A percentile compares a stretch with the other conserved stretches of the same genome.
Evolutionary conservation across 64 coral and sea anemone genomes (phyloP).

Genomic region (Orbicella faveolata): DNA sequence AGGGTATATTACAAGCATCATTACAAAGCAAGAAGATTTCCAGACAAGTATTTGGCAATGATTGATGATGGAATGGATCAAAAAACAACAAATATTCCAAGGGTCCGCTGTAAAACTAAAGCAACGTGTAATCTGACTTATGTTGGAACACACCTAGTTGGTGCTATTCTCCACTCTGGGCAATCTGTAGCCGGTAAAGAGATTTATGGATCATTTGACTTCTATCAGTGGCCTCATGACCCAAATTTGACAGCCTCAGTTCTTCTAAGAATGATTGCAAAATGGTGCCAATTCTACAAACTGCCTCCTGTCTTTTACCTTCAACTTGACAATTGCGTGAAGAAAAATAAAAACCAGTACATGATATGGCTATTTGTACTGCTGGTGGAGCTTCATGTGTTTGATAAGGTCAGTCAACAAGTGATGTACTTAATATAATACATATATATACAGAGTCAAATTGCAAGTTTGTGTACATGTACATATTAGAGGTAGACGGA

Average conservation of each 20-base stretch:
- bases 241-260: slow-evolving; percentile 16
- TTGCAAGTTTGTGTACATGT: no score
- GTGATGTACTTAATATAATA: no score
- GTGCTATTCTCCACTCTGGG: background rate
- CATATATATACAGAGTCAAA: no score
- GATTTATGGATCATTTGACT: slow-evolving; percentile 28
- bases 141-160: slow-evolving; percentile 11
- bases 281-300: background rate
- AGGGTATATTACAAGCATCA: slow-evolving; percentile 34
- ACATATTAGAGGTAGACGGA: no score
- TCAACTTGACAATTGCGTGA: slow-evolving; percentile 44
- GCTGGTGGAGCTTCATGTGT: slow-evolving; percentile 19
- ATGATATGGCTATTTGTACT: slow-evolving; percentile 20
- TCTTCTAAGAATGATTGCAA: background rate
- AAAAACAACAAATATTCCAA: slow-evolving; percentile 9
- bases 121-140: background rate
- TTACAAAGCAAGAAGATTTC: slow-evolving; percentile 39
- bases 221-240: slow-evolving; percentile 21
- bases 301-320: slow-evolving; percentile 46
- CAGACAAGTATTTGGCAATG: background rate
- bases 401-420: no score
- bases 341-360: slow-evolving; percentile 55
- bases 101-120: background rate
- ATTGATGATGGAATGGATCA: slow-evolving; percentile 38
- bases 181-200: background rate